A percentile compares a stretch with the other conserved stretches of the same genome.
Conservation (phyloP, 2,797 vertebrate genomes). For the Salmo trutta region DNA sequence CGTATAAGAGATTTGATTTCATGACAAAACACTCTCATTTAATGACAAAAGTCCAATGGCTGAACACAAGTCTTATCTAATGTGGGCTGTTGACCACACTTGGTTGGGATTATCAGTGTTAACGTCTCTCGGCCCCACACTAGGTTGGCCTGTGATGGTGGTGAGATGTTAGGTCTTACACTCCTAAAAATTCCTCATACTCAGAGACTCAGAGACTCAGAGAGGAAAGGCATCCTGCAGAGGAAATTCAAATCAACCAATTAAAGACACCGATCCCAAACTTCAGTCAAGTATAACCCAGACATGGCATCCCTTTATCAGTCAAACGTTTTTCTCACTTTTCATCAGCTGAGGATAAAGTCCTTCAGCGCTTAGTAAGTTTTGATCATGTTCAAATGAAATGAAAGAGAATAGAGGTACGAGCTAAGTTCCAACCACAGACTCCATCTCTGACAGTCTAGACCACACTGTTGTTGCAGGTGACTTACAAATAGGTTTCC, state of each 20-base stretch:
- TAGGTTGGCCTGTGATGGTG: constrained; percentile 23
- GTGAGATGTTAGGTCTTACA: constrained; percentile 33
- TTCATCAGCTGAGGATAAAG: neutral
- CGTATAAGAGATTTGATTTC: neutral
- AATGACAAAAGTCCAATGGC: neutral
- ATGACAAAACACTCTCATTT: neutral
- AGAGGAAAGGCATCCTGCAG: constrained; percentile 17
- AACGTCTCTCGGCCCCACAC: constrained; percentile 5
- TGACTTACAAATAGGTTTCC: neutral
- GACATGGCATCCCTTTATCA: constrained; percentile 15
- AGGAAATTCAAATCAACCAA: constrained; percentile 58
- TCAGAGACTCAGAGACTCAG: constrained; percentile 18
- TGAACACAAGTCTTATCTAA: neutral
- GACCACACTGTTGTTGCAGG: neutral
- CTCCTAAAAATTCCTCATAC: constrained; percentile 17
- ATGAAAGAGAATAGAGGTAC: neutral
- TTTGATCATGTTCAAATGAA: neutral
- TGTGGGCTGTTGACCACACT: neutral
- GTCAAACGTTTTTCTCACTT: neutral
- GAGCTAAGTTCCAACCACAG: neutral
- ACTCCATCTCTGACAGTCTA: neutral
- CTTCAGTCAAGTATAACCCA: constrained; percentile 21
- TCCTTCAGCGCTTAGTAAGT: neutral
- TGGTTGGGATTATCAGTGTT: constrained; percentile 23
- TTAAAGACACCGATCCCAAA: constrained; percentile 32